Conservation (phyloP, 2,113 vertebrate genomes). For the Cynopterus brachyotis region DNA sequence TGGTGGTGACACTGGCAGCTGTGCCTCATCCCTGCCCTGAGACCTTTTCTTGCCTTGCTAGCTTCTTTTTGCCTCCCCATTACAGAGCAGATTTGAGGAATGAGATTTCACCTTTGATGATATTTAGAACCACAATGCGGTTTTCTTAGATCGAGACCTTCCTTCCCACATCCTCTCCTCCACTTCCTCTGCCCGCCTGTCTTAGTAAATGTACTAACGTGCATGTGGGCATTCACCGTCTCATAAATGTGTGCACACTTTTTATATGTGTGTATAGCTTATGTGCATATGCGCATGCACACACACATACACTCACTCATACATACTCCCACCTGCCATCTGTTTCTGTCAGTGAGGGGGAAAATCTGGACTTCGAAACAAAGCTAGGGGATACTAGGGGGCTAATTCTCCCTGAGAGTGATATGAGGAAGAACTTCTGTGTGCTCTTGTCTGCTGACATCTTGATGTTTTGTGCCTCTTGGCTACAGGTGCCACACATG, state of each 20-base stretch:
- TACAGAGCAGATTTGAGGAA: background rate
- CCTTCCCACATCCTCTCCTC: slow-evolving; percentile 12
- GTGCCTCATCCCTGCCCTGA: background rate
- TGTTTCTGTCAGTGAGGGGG: background rate
- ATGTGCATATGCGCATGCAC: background rate
- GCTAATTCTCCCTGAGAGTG: background rate
- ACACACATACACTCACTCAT: background rate
- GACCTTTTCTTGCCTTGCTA: background rate
- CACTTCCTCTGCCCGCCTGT: background rate
- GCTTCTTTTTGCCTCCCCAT: background rate
- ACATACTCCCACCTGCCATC: slow-evolving; percentile 41
- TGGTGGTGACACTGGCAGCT: background rate
- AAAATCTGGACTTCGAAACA: slow-evolving; percentile 14
- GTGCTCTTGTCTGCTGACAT: background rate
- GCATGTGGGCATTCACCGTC: background rate
- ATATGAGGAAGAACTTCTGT: background rate
- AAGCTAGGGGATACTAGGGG: background rate
- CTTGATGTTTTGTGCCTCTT: background rate
- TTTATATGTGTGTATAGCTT: background rate
- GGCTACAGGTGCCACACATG: background rate
- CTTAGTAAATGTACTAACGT: background rate
- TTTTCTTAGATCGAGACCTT: slow-evolving; percentile 22
- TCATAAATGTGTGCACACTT: slow-evolving; percentile 36
- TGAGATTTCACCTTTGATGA: slow-evolving; percentile 33
- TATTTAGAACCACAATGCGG: slow-evolving; percentile 8